Conservation (phyloP, 2,888 invertebrate genomes). For the Hirtodrosophila trivittata region DNA sequence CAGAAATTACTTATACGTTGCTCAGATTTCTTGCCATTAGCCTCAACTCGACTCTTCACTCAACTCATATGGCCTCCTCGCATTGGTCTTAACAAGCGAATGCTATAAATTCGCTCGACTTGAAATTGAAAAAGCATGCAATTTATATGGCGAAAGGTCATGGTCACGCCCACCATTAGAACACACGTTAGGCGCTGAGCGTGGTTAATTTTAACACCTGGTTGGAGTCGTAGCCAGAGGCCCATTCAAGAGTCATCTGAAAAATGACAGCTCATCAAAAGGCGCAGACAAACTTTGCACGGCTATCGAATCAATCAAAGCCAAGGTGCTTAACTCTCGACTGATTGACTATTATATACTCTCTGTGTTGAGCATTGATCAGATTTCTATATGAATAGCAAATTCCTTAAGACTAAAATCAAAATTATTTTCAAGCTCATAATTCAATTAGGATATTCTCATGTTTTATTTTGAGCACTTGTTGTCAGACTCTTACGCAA, state of each 20-base stretch:
- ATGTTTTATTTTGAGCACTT: too few species aligned
- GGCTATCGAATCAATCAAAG: slow-evolving; percentile 44
- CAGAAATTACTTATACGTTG: slow-evolving; percentile 43
- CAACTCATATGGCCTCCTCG: not conserved
- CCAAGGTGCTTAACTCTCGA: not conserved
- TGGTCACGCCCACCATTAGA: not conserved
- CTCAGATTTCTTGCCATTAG: slow-evolving; percentile 63
- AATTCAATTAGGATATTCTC: too few species aligned
- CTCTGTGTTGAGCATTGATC: not conserved
- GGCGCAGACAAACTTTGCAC: slow-evolving; percentile 9
- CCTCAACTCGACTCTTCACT: slow-evolving; percentile 18
- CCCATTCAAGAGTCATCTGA: slow-evolving; percentile 39
- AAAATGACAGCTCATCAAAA: slow-evolving; percentile 54
- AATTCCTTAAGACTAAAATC: not conserved
- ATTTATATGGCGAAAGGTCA: slow-evolving; percentile 43
- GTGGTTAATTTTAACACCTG: slow-evolving; percentile 17
- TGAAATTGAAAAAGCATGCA: slow-evolving; percentile 60
- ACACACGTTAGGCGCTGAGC: slow-evolving; percentile 2
- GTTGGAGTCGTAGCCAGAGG: not conserved
- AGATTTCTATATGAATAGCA: too few species aligned
- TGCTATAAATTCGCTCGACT: slow-evolving; percentile 50
- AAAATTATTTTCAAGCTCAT: too few species aligned
- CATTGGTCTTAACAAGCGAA: slow-evolving; percentile 18
- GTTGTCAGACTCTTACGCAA: too few species aligned
- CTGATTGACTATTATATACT: not conserved